Evolutionary conservation across 2,113 vertebrate genomes (phyloP).

Genomic region (Indicator indicator): DNA sequence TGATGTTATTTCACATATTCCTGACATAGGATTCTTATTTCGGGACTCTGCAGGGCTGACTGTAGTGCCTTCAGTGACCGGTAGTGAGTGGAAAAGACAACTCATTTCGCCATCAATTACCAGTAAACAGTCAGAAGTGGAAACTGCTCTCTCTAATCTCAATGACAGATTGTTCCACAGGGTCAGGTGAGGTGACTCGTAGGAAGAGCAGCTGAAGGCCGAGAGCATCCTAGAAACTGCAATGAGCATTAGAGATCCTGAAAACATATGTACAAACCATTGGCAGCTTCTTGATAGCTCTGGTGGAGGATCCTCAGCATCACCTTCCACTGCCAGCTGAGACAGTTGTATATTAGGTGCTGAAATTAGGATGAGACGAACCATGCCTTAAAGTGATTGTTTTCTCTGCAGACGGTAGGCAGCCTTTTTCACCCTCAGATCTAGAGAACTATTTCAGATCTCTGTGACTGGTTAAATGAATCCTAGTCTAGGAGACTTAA

Average conservation of each 20-base stretch:
- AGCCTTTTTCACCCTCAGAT: background rate
- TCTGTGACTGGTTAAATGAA: background rate
- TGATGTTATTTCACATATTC: background rate
- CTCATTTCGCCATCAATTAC: background rate
- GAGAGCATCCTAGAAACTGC: background rate
- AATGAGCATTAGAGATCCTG: background rate
- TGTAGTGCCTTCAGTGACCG: background rate
- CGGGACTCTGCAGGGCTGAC: background rate
- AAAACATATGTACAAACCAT: background rate
- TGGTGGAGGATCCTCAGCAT: background rate
- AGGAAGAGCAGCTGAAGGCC: background rate
- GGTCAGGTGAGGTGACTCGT: fast-evolving
- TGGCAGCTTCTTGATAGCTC: background rate
- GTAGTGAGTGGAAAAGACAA: background rate
- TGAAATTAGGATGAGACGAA: background rate
- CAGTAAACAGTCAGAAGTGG: background rate
- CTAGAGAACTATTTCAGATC: background rate
- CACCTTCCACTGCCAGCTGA: background rate
- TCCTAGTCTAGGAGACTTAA: background rate
- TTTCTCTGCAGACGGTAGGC: background rate
- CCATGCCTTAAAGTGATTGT: background rate
- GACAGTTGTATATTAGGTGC: background rate
- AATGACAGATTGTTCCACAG: background rate
- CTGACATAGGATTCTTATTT: background rate
- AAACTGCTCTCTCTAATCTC: background rate